Evolutionary conservation across 2,888 invertebrate genomes (phyloP), one percentile per base, ranked within the genome.

Genomic region (Hecatera dysodea): DNA sequence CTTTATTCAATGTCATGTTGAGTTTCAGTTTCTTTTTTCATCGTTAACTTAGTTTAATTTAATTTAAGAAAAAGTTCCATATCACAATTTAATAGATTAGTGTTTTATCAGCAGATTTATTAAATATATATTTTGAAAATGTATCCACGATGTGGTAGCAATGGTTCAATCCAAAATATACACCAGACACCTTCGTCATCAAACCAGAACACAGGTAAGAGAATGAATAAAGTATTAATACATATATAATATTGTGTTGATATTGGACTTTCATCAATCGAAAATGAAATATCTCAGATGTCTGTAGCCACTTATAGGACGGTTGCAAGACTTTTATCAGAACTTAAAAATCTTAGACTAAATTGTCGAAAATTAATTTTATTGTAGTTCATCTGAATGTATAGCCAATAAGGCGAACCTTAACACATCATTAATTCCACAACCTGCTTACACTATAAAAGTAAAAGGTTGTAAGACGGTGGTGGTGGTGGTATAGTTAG

Each of bases 101-200:
- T 57, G 44, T 57, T 61, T 29, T 68, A 50, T 36, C 63, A 69
- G 60, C 81, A 61, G 42, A 48, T 29, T 55, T 59, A 24, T 6
- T 55, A 22, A 17, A 48, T 33, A 52, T 17, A 46, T 15, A 53
- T n/a, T 42, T 29, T 6, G 4, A 76, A 70, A 75, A 96, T 97
- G 87, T 98, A 97, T 91, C 97, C 98, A 39, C 96, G 98, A 59
- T 97, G 97, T 90, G 98, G 97, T 86, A 98, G 98, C 89, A 97
- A 97, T 80, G 97, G 98, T 64, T 98, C 98, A 61, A 96, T 98
- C 67, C 97, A 98, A 88, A 98, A 95, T 81, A 95, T 98, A 36
- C 97, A 98, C 72, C 97, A 98, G 89, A 98, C 98, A 15, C 97
- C 98, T 56, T 97, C 97, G 44, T 98, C 98, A 27, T 98, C 98